Conservation (phyloP, 2,888 invertebrate species). For the Baronia brevicornis region DNA sequence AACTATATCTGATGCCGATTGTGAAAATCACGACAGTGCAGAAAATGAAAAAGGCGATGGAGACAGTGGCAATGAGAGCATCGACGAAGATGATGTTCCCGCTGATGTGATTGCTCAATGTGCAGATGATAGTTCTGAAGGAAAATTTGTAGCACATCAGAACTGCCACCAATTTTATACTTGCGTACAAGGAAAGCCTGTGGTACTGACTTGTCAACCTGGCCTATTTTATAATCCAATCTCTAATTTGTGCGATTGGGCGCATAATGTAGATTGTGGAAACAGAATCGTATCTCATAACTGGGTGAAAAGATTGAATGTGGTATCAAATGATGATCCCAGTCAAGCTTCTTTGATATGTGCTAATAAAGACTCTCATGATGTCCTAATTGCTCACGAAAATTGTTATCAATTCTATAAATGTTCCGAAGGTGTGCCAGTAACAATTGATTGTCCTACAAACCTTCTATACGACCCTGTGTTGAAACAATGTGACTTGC, state of each 20-base stretch:
- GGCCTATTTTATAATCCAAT: slow-evolving; percentile 30
- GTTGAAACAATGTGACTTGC: slow-evolving; percentile 26
- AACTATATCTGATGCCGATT: slow-evolving; percentile 16
- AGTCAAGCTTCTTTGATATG: slow-evolving; percentile 20
- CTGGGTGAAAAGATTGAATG: too few species aligned
- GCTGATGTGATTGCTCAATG: slow-evolving; percentile 26
- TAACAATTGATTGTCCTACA: slow-evolving; percentile 21
- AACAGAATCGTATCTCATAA: too few species aligned
- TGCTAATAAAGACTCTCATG: slow-evolving; percentile 22
- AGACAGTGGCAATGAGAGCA: slow-evolving; percentile 12
- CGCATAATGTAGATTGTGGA: slow-evolving; percentile 33
- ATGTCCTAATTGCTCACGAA: slow-evolving; percentile 29
- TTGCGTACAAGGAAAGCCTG: slow-evolving; percentile 29
- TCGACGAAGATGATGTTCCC: slow-evolving; percentile 19
- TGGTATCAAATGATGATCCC: too few species aligned
- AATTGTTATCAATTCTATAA: slow-evolving; percentile 31
- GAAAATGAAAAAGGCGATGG: slow-evolving; percentile 7
- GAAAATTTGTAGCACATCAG: slow-evolving; percentile 35
- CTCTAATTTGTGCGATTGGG: slow-evolving; percentile 33
- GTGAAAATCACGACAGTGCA: slow-evolving; percentile 6
- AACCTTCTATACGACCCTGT: slow-evolving; percentile 25
- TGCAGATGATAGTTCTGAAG: slow-evolving; percentile 24
- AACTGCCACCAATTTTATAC: slow-evolving; percentile 36
- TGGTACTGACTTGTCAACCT: slow-evolving; percentile 25
- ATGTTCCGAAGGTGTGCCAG: slow-evolving; percentile 24